These are phyloP conservation scores for Hipparchia semele DNA, from an alignment of 2,888 invertebrate species.

Conservation along the genomic window DNA sequence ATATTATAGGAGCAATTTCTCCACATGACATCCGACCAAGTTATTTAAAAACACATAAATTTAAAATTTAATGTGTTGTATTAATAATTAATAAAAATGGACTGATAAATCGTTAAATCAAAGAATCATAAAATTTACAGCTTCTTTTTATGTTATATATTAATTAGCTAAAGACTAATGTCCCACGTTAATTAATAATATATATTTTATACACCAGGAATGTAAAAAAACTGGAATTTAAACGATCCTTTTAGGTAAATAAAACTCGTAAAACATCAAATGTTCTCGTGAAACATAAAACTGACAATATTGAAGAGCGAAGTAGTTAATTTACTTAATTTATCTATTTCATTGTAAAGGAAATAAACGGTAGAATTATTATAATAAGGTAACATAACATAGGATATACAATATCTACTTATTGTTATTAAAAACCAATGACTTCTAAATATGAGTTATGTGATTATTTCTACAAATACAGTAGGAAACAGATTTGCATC, in stretches of 20 bases:
- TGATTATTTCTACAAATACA: neutral
- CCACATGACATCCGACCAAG: neutral
- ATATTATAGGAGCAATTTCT: neutral
- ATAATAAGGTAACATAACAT: constrained; percentile 1
- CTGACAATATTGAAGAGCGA: constrained; percentile 3
- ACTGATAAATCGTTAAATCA: neutral
- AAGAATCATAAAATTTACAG: constrained; percentile 2
- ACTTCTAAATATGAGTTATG: neutral
- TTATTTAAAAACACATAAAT: constrained; percentile 1
- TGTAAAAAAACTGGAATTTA: constrained; percentile 3
- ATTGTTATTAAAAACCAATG: constrained; percentile 33
- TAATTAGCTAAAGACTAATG: constrained; percentile 10
- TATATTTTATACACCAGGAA: neutral
- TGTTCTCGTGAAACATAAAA: constrained; percentile 17
- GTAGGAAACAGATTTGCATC: neutral
- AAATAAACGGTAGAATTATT: constrained; percentile 12
- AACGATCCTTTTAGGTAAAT: constrained; percentile 7
- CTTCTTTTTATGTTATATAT: constrained; percentile 5
- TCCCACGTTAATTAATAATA: constrained; percentile 5
- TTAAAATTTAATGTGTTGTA: neutral
- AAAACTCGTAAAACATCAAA: constrained; percentile 12
- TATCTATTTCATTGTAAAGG: neutral
- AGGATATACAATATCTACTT: neutral
- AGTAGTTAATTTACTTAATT: constrained; percentile 8
- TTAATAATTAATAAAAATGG: neutral